phyloP scores from a whole-genome alignment of 2,113 vertebrate species.

The Semicossyphus pulcher region DNA sequence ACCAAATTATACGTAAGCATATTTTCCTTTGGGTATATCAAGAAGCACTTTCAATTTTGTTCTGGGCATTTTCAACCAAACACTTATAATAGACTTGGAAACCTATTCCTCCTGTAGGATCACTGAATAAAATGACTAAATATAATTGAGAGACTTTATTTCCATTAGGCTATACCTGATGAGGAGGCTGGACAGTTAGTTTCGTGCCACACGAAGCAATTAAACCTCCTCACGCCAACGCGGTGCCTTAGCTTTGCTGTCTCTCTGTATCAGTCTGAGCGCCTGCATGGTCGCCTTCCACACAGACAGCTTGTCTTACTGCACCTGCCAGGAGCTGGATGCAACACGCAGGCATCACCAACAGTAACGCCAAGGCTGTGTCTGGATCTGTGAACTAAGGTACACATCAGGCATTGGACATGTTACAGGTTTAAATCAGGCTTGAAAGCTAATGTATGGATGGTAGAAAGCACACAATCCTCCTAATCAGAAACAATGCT shows the following conservation, averaged over 20 bases:
- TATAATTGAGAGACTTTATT: constrained; percentile 25
- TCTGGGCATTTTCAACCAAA: constrained; percentile 43
- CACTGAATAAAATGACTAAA: constrained; percentile 23
- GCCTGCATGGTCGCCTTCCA: constrained; percentile 34
- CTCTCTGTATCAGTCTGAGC: constrained; percentile 14
- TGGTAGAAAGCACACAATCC: too few species aligned
- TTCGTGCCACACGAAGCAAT: constrained; percentile 27
- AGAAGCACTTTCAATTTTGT: constrained; percentile 26
- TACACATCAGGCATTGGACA: not conserved
- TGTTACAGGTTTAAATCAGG: not conserved
- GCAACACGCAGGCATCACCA: not conserved
- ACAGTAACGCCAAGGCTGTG: not conserved
- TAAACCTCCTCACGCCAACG: constrained; percentile 40
- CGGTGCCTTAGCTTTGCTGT: constrained; percentile 4
- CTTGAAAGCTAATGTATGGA: not conserved
- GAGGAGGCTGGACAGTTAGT: constrained; percentile 12
- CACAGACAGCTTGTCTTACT: constrained; percentile 32
- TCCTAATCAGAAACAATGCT: not conserved
- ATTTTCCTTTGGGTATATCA: constrained; percentile 38
- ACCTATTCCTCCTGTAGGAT: not conserved
- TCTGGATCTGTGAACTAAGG: constrained; percentile 3
- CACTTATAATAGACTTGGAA: constrained; percentile 9
- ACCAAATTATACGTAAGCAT: constrained; percentile 36
- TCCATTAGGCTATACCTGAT: constrained; percentile 21
- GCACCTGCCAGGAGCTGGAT: constrained; percentile 21